Base-by-base conservation (phyloP, 2,888 invertebrate species). In the Ormyrus nitidulus region DNA sequence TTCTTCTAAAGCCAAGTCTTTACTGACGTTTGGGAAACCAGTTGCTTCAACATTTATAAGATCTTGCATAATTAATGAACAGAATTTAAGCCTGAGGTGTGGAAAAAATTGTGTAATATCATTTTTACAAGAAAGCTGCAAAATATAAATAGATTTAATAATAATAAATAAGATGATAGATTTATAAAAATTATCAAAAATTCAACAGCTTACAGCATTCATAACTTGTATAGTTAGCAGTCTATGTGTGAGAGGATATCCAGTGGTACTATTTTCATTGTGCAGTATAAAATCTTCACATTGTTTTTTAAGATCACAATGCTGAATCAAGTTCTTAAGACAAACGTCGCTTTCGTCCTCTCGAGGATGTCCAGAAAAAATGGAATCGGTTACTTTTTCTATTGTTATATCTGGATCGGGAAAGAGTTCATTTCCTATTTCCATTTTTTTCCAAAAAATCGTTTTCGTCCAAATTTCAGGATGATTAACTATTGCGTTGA, bases 171-270 rank as follows among this genome's bases (percentile, higher is more conserved):
- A 61, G 34, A 11, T 61, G 3, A 61, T 61, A 34, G 8, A 61
- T 8, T 34, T 34, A 8, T 61, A 61, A 61, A 6, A 51, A 51
- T 49, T 51, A 8, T 65, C 51, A 13, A 34, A 34, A 2, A 51
- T 61, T 9, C 34, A 34, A 13, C 8, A 66, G 83, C 87, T 82
- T 54, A 89, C 87, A 11, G 87, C 86, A 71, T 77, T 83, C 0
- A 89, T 88, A 6, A 88, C 81, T 84, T 90, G 88, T 8, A 89
- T 81, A 74, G 88, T 88, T 19, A 91, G 84, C 58, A 91, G 84
- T 82, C 90, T 88, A 80, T 91, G 91, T 3, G 91, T 89, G 6
- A 90, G 84, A 19, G 91, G 88, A 83, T 91, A 91, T 54, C 89
- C 91, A 48, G 87, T 85, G 13, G 88, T 65, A 4, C 79, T 61